Evolutionary conservation across 2,113 vertebrate genomes (phyloP), one percentile per base, ranked within the genome.

Genomic region (Egretta garzetta): DNA sequence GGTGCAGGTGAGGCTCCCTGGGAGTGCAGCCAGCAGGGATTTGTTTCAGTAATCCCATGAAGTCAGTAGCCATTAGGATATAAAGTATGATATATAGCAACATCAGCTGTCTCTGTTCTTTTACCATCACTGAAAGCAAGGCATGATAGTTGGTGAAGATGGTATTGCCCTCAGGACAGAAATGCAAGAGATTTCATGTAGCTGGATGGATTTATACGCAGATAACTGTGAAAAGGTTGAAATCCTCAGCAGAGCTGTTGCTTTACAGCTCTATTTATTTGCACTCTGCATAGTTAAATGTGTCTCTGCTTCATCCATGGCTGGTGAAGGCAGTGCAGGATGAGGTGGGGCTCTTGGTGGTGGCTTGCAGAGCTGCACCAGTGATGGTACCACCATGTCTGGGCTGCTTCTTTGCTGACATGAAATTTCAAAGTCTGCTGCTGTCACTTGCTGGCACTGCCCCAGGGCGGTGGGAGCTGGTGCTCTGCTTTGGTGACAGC

Each of bases 241-340:
- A 14, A 6, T 24, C 18, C 37, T 15, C 1, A 1, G 21, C 12
- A 10, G 55, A 49, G 49, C 17, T 35, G 41, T 33, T 41, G 24
- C 64, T 56, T 49, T 30, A 7, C 53, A 39, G 55, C 47, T 35
- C 41, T 30, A 4, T 43, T 68, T 24, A 11, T 6, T 59, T 26
- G 39, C 10, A 2, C 28, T 83, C 47, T 17, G 32, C 12, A 2
- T 24, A 11, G 27, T 19, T 10, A 16, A 13, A 13, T 0, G 0
- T 17, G 53, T 68, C 45, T 43, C n/a, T 14, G 43, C 9, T 17
- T 10, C 1, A 8, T n/a, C 12, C 1, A 3, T 45, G 62, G 33
- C 55, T 27, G 64, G 14, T 7, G 64, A 16, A 35, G 43, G 63
- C 41, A 11, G n/a, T 1, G n/a, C 6, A 5, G 55, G 55, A 4